Base-by-base conservation (phyloP, 1,140 invertebrate genomes). In the Ganaspis sp. region DNA sequence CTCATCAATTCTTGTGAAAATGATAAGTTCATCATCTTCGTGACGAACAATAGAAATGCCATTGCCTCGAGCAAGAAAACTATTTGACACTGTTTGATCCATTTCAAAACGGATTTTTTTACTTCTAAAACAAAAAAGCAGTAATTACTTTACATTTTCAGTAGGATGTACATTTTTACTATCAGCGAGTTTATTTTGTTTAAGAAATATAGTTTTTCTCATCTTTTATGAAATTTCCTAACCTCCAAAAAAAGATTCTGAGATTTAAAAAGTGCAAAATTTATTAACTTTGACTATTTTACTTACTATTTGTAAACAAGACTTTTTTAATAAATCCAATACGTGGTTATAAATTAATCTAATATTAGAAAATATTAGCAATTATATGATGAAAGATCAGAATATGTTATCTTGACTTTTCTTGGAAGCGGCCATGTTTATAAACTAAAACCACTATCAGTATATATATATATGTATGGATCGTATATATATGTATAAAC, bases 1-100 rank as follows among this genome's bases (percentile, higher is more conserved):
- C 2, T 83, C 77, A 49, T 90, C 89, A 69, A 90, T 84, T 8
- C 23, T 29, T 15, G 26, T 29, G 23, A 64, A 64, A 1, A 64
- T 26, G 26, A 29, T n/a, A 15, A 64, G 58, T n/a, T 64, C 58
- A n/a, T n/a, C 58, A 64, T 64, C 58, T n/a, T 64, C 58, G 23
- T 26, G 58, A n/a, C 58, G 58, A 64, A 64, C 23, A n/a, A 64
- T 64, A 17, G 58, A 64, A 26, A 64, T 64, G 3, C 58, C 58
- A 29, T 64, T 64, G 12, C 15, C 12, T 5, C 58, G 23, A 64
- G 23, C 26, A 15, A 64, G 58, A 29, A 64, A 64, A 15, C 29
- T 21, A n/a, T 64, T 64, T 1, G 58, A 15, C 8, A 64, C 15
- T 26, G 23, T 29, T 64, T 64, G 58, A 64, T 64, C 58, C 58